These are phyloP conservation scores for Cariama cristata DNA, from an alignment of 2,113 vertebrate species.

Conservation along the genomic window DNA sequence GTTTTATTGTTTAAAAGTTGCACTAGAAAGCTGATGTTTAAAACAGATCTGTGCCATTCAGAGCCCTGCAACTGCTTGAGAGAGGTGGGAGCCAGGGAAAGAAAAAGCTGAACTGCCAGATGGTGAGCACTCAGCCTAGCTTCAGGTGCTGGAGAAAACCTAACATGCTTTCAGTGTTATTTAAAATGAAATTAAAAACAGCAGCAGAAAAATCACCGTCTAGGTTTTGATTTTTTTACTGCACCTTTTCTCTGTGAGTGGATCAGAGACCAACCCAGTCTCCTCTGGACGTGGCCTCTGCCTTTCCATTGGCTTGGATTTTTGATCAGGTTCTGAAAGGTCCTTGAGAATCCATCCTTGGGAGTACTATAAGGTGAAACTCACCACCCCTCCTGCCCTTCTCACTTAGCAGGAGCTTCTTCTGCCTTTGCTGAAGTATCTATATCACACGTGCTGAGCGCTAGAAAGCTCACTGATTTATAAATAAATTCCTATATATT, in stretches of 20 bases:
- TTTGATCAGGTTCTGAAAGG: background rate
- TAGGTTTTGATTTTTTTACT: background rate
- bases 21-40: background rate
- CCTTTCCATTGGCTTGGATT: background rate
- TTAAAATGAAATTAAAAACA: constrained; percentile 7
- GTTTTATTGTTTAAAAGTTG: background rate
- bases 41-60: background rate
- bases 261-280: background rate
- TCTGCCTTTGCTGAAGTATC: background rate
- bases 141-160: constrained; percentile 30
- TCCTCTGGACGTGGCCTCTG: background rate
- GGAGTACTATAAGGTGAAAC: background rate
- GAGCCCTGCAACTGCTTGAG: background rate
- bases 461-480: background rate
- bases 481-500: background rate
- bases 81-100: background rate
- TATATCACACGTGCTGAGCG: rapidly evolving
- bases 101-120: background rate
- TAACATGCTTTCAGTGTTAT: background rate
- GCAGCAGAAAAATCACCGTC: background rate
- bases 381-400: background rate
- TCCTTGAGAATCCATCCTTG: background rate
- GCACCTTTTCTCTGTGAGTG: rapidly evolving
- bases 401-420: background rate
- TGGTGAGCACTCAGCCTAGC: constrained; percentile 2